phyloP scores from a whole-genome alignment of 2,888 invertebrate species.

The Hipparchia semele region DNA sequence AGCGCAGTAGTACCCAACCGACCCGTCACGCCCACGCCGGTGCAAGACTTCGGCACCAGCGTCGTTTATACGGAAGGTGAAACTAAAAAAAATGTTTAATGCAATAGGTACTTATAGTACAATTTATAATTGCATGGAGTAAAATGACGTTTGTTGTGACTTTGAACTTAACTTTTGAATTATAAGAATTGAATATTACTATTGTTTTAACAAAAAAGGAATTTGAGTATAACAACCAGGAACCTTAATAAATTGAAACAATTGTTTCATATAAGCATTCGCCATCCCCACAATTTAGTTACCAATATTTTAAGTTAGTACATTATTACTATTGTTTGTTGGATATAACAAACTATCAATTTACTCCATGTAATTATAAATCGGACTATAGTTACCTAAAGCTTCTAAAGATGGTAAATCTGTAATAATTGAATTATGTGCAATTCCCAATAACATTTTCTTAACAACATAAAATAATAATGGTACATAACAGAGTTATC shows the following conservation, averaged over 20 bases:
- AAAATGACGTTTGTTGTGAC: neutral
- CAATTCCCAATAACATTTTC: neutral
- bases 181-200: neutral
- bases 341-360: neutral
- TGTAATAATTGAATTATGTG: neutral
- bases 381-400: constrained; percentile 1
- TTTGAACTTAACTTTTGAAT: neutral
- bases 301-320: too few relatives aligned
- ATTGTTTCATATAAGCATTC: neutral
- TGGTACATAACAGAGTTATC: neutral
- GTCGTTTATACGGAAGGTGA: constrained; percentile 71
- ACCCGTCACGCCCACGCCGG: constrained; percentile 70
- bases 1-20: constrained; percentile 51
- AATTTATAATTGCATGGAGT: constrained; percentile 15
- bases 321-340: neutral
- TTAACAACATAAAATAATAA: neutral
- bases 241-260: neutral
- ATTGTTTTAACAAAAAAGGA: neutral
- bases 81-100: constrained; percentile 19
- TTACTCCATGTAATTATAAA: constrained; percentile 16
- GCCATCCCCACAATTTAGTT: neutral
- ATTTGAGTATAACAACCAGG: too few relatives aligned
- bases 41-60: constrained; percentile 74
- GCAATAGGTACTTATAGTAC: constrained; percentile 11
- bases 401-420: neutral